Evolutionary conservation across 1,140 invertebrate genomes (phyloP).

Genomic region (Bombus haemorrhoidalis): DNA sequence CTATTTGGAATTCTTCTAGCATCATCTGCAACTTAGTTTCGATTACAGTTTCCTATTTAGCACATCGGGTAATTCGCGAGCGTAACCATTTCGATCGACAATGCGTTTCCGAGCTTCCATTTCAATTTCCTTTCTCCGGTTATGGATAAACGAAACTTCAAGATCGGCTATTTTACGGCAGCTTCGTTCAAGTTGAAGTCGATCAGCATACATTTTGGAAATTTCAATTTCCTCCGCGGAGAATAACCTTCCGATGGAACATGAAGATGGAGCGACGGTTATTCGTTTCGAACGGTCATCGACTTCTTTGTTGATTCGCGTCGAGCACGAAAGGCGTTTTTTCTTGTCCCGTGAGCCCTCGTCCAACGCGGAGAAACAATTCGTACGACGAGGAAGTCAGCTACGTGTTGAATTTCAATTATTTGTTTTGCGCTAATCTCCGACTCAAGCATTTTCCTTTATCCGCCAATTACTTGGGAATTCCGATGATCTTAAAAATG

Average conservation of each 20-base stretch:
- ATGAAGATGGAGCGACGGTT: neutral
- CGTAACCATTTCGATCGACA: neutral
- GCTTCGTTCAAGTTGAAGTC: neutral
- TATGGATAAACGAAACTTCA: neutral
- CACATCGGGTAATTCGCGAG: neutral
- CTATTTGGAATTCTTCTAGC: neutral
- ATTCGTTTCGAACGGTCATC: neutral
- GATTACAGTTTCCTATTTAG: neutral
- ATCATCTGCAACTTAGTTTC: neutral
- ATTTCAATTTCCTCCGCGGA: neutral
- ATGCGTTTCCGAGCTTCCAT: neutral
- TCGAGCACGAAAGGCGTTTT: neutral
- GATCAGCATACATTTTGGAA: constrained; percentile 8
- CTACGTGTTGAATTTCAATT: neutral
- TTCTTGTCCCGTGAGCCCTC: neutral
- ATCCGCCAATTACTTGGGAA: neutral
- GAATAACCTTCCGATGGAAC: neutral
- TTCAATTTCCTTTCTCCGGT: constrained; percentile 12
- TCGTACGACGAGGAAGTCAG: neutral
- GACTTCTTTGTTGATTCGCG: neutral
- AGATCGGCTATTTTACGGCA: neutral
- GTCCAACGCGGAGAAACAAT: neutral
- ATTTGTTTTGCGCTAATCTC: constrained; percentile 25
- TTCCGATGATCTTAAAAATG: neutral
- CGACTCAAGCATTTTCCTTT: neutral